Conservation (phyloP, 2,797 vertebrate species). For the Poeciliopsis paucimaculata region DNA sequence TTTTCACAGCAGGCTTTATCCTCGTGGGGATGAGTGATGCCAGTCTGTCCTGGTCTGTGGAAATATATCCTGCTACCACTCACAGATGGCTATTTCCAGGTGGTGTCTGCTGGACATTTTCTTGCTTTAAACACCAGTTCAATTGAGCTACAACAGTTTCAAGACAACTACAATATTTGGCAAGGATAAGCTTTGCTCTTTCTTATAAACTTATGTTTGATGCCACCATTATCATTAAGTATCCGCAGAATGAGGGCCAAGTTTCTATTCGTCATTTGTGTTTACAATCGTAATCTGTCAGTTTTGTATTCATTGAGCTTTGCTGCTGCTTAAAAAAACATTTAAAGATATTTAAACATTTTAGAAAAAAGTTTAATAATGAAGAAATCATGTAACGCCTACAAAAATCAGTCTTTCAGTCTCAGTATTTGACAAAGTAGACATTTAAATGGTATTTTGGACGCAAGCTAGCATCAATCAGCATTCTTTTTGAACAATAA, state of each 20-base stretch:
- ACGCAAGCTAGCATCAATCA: neutral
- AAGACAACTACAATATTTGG: neutral
- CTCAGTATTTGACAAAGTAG: neutral
- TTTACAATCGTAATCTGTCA: too few relatives aligned
- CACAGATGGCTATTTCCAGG: neutral
- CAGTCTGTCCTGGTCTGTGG: neutral
- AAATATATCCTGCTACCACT: neutral
- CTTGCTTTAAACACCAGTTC: neutral
- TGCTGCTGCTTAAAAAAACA: neutral
- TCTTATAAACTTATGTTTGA: neutral
- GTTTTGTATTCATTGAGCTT: neutral
- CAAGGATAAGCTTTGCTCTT: neutral
- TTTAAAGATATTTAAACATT: neutral
- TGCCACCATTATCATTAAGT: neutral
- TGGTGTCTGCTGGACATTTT: conserved; percentile 1
- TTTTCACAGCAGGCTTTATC: neutral
- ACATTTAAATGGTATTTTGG: neutral
- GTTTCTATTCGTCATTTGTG: neutral
- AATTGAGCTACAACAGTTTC: neutral
- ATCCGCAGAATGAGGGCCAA: neutral
- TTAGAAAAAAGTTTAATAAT: neutral
- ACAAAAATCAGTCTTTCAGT: too few relatives aligned
- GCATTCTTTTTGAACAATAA: neutral
- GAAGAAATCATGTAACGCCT: neutral
- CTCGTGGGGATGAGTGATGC: neutral